phyloP scores from a whole-genome alignment of 2,888 invertebrate species.

The Chrysolina haemoptera region DNA sequence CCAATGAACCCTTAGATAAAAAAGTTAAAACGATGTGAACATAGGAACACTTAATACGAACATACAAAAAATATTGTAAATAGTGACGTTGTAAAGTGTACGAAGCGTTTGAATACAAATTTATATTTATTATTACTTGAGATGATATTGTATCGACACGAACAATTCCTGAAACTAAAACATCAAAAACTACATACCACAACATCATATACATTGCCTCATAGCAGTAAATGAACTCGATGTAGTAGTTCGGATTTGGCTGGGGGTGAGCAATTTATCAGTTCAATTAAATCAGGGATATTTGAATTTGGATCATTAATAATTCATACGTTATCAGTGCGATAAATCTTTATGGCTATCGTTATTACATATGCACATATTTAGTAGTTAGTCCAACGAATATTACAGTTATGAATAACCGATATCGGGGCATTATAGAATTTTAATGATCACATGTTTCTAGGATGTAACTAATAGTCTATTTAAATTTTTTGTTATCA shows the following conservation, averaged over 20 bases:
- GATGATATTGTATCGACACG: too few relatives aligned
- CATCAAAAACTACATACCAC: too few relatives aligned
- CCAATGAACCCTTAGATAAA: too few relatives aligned
- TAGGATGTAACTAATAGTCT: conserved; percentile 16
- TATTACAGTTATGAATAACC: conserved; percentile 36
- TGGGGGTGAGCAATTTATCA: conserved; percentile 48
- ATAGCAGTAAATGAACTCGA: neutral
- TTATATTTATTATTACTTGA: too few relatives aligned
- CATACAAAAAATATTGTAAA: too few relatives aligned
- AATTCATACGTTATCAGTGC: conserved; percentile 68
- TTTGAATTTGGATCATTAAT: conserved; percentile 67
- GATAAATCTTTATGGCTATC: conserved; percentile 68
- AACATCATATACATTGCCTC: neutral
- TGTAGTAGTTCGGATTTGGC: conserved; percentile 23
- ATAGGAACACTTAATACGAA: too few relatives aligned
- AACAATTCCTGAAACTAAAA: too few relatives aligned
- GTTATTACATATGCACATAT: conserved; percentile 68
- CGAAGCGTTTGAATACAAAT: too few relatives aligned
- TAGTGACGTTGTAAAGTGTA: too few relatives aligned
- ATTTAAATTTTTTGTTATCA: neutral
- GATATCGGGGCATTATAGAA: conserved; percentile 41
- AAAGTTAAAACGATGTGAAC: too few relatives aligned
- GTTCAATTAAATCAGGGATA: conserved; percentile 63
- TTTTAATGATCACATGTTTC: conserved; percentile 36
- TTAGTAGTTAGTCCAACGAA: conserved; percentile 53